A percentile compares a stretch with the other conserved stretches of the same genome.
Evolutionary conservation across 2,888 invertebrate species (phyloP).

Genomic region (Pteria penguin): DNA sequence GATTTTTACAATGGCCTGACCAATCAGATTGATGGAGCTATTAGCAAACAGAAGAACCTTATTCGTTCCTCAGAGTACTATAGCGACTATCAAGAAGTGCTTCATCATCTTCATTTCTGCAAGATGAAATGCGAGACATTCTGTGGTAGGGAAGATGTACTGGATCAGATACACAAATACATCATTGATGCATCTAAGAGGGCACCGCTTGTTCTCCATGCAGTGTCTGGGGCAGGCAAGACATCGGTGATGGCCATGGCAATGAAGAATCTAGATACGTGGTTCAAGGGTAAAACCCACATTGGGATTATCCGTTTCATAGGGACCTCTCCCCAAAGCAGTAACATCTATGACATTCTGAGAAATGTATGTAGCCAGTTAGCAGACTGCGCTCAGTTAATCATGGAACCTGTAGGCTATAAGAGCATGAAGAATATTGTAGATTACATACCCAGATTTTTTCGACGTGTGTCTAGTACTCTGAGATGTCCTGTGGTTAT

Average conservation of each 20-base stretch:
- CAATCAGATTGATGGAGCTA: conserved; percentile 56
- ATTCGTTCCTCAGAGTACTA: conserved; percentile 67
- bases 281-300: conserved; percentile 57
- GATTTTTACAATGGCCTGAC: conserved; percentile 61
- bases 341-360: conserved; percentile 64
- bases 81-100: conserved; percentile 66
- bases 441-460: conserved; percentile 66
- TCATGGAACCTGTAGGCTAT: conserved; percentile 72
- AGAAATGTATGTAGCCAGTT: conserved; percentile 67
- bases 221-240: conserved; percentile 72
- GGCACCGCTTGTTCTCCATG: conserved; percentile 68
- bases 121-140: conserved; percentile 70
- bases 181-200: conserved; percentile 51
- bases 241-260: conserved; percentile 74
- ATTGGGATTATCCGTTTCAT: conserved; percentile 64
- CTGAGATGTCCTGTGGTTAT: conserved; percentile 68
- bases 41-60: conserved; percentile 42
- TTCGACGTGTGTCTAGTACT: conserved; percentile 60
- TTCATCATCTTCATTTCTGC: conserved; percentile 75
- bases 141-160: conserved; percentile 70
- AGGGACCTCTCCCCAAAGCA: conserved; percentile 66
- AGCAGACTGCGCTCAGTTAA: conserved; percentile 59
- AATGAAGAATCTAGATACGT: conserved; percentile 62
- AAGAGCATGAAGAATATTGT: conserved; percentile 59
- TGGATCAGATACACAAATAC: conserved; percentile 53